Percentiles rank a stretch among this genome's conserved stretches.
Evolutionary conservation across 2,113 vertebrate genomes (phyloP).

Genomic region (Pedetes capensis): DNA sequence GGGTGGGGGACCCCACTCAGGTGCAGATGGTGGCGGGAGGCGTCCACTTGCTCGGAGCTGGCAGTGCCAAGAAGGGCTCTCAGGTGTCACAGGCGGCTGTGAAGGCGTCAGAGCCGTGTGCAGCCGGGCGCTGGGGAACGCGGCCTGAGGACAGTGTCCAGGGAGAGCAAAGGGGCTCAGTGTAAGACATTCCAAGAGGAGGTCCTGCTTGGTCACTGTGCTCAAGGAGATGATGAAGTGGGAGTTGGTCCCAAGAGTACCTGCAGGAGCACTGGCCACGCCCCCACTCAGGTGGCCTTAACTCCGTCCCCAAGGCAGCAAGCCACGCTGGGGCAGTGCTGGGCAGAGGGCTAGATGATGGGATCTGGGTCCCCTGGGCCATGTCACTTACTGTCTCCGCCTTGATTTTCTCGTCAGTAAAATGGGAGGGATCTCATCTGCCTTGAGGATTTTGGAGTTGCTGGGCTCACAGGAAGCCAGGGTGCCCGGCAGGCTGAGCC

Average conservation of each 20-base stretch:
- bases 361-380: no score
- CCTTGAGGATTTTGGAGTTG: background rate
- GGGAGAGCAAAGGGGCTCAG: rapidly evolving
- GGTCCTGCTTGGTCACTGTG: background rate
- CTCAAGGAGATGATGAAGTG: background rate
- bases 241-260: background rate
- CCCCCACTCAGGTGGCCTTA: no score
- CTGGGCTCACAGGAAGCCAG: background rate
- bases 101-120: background rate
- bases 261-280: no score
- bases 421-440: background rate
- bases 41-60: background rate
- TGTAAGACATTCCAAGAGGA: no score
- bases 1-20: no score
- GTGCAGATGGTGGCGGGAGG: background rate
- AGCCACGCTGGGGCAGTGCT: background rate
- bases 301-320: background rate
- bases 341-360: no score
- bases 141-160: background rate
- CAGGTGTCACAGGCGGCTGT: background rate
- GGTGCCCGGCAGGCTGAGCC: no score
- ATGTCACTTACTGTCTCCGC: background rate
- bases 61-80: background rate
- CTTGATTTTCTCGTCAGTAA: background rate
- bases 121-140: background rate